Evolutionary conservation across 2,113 vertebrate genomes (phyloP), one percentile per base, ranked within the genome.

Genomic region (Naja naja): DNA sequence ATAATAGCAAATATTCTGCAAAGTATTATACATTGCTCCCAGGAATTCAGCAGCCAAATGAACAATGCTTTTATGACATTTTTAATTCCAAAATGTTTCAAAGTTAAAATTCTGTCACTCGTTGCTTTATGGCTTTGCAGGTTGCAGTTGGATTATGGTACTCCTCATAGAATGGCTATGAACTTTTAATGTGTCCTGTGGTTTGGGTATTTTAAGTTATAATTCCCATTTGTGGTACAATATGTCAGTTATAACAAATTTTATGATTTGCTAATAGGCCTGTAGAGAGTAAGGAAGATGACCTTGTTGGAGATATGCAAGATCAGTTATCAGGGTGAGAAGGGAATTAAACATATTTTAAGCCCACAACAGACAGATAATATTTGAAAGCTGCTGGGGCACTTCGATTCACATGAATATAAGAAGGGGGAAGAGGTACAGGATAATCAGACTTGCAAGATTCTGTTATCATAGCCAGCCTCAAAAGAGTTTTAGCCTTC

Each of bases 51-150:
- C 14, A 92, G 45, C 12, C 56, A 93, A 39, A 94, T n/a, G 60
- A 93, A 89, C 27, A 87, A 93, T 58, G 45, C 47, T 27, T 95
- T 95, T 94, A 85, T 93, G 93, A 93, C 94, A 0, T 81, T 93
- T 94, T 95, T 94, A 53, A 53, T 93, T 96, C 39, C 74, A 90
- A 96, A 96, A 93, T 18, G 8, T 89, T 89, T 86, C 93, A 87
- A 94, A 94, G 92, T 96, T 85, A 91, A 53, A 95, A 94, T 94
- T 92, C 85, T 49, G 93, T 94, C 87, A 91, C 90, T 95, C 88
- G 54, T 94, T 96, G 74, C 9, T 89, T 4, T 43, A 85, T 47
- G 94, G 25, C 47, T 91, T 10, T 2, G 14, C 87, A 91, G 93
- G 91, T 10, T 93, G 54, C 34, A 91, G 60, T 23, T 93, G 94